Percentiles rank a stretch among this genome's conserved stretches.
Evolutionary conservation across 2,888 invertebrate species (phyloP).

Genomic region (Pantelozetes paolii): DNA sequence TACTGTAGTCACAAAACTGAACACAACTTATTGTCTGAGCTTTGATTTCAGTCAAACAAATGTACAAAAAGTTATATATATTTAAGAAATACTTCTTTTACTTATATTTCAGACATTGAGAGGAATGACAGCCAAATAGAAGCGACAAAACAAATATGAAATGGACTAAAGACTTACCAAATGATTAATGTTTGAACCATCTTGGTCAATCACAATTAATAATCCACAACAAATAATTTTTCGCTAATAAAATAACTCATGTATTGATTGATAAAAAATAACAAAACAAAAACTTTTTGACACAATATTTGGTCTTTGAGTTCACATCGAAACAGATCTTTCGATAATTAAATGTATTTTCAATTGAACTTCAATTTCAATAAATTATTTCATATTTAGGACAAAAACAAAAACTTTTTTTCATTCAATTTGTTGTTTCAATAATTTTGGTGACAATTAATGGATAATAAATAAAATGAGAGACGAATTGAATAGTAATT

Average conservation of each 20-base stretch:
- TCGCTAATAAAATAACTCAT: constrained; percentile 27
- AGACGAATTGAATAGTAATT: background rate
- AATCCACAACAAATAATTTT: constrained; percentile 15
- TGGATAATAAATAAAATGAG: background rate
- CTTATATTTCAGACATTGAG: background rate
- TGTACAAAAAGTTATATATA: background rate
- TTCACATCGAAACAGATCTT: background rate
- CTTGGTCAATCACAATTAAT: background rate
- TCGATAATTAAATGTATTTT: background rate
- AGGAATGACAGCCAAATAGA: background rate
- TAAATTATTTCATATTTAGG: background rate
- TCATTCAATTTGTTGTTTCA: background rate
- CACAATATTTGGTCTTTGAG: background rate
- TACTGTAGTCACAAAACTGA: background rate
- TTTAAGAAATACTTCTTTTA: background rate
- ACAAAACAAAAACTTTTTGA: constrained; percentile 12
- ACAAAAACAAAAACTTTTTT: background rate
- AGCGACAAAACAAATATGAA: background rate
- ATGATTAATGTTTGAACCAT: background rate
- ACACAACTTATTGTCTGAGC: background rate
- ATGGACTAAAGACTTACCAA: background rate
- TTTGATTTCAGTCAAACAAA: background rate
- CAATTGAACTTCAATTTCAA: background rate
- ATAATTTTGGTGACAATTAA: background rate
- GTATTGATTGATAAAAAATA: background rate